Evolutionary conservation across 92 coral and sea anemone genomes (phyloP).

Genomic region (Umimayanthus chanpuru): DNA sequence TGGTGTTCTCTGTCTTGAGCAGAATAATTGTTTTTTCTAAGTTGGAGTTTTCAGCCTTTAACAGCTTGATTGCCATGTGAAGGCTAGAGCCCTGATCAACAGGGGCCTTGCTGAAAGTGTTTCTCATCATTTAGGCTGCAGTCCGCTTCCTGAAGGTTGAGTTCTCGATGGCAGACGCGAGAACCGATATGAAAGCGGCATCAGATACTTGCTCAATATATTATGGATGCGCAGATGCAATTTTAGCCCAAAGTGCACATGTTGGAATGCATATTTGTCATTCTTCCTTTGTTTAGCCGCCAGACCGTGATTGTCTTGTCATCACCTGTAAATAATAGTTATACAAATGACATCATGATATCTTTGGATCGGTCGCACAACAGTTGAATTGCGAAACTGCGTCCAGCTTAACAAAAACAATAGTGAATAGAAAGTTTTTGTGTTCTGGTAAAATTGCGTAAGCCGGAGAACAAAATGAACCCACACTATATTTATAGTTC

Average conservation of each 20-base stretch:
- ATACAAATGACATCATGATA: not conserved
- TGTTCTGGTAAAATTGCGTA: not conserved
- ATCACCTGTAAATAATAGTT: no score
- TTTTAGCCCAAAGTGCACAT: conserved; percentile 17
- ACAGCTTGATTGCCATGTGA: conserved; percentile 86
- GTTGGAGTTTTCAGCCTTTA: conserved; percentile 90
- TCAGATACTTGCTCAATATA: conserved; percentile 2
- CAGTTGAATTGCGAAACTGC: not conserved
- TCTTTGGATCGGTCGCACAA: not conserved
- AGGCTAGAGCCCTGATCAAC: conserved; percentile 87
- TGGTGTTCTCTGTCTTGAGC: conserved; percentile 85
- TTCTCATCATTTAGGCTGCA: conserved; percentile 64
- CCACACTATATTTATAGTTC: no score
- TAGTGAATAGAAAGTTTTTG: no score
- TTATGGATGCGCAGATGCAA: conserved; percentile 16
- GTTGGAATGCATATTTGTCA: conserved; percentile 29
- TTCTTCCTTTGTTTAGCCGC: conserved; percentile 9
- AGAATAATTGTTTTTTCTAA: conserved; percentile 85
- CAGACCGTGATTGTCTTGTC: conserved; percentile 21
- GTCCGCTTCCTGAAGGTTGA: not conserved
- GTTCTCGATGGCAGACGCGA: conserved; percentile 32
- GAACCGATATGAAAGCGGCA: conserved; percentile 8
- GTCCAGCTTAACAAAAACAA: not conserved
- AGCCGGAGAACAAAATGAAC: not conserved
- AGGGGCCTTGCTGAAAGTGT: conserved; percentile 63